These are phyloP conservation scores for Paguma larvata DNA, from an alignment of 2,797 vertebrate species.

Conservation along the genomic window DNA sequence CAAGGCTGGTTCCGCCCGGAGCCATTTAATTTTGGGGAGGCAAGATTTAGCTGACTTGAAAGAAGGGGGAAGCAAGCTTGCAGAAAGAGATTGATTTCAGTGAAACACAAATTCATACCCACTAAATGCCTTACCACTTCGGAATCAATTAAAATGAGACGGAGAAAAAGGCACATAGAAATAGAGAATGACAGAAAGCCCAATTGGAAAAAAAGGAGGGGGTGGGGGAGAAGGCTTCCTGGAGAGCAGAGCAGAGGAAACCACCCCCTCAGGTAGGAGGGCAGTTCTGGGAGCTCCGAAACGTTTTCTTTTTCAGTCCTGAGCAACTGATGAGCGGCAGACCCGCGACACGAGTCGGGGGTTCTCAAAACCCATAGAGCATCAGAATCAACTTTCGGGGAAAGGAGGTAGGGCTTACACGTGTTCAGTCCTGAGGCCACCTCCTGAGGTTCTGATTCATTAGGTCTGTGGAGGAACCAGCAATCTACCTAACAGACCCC, in stretches of 20 bases:
- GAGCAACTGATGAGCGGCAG: neutral
- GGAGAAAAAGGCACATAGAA: conserved; percentile 70
- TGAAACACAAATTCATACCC: conserved; percentile 79
- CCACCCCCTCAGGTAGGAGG: neutral
- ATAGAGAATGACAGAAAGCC: conserved; percentile 36
- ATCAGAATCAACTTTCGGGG: neutral
- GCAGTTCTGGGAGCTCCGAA: neutral
- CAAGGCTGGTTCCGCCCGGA: conserved; percentile 74
- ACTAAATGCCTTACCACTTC: conserved; percentile 83
- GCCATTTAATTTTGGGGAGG: conserved; percentile 81
- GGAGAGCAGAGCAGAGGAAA: neutral
- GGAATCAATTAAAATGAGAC: conserved; percentile 85
- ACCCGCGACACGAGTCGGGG: neutral
- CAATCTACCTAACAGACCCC: neutral
- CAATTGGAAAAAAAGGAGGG: neutral
- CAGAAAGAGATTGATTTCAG: conserved; percentile 85
- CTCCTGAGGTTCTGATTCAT: neutral
- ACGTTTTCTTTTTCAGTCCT: neutral
- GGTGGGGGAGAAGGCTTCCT: neutral
- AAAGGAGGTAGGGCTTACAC: neutral
- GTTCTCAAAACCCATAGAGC: neutral
- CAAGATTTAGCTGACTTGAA: conserved; percentile 83
- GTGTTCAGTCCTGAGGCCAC: neutral
- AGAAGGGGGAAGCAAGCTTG: conserved; percentile 83
- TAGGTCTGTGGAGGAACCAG: neutral